Conservation (phyloP, 2,113 vertebrate species). For the Morone chrysops region DNA sequence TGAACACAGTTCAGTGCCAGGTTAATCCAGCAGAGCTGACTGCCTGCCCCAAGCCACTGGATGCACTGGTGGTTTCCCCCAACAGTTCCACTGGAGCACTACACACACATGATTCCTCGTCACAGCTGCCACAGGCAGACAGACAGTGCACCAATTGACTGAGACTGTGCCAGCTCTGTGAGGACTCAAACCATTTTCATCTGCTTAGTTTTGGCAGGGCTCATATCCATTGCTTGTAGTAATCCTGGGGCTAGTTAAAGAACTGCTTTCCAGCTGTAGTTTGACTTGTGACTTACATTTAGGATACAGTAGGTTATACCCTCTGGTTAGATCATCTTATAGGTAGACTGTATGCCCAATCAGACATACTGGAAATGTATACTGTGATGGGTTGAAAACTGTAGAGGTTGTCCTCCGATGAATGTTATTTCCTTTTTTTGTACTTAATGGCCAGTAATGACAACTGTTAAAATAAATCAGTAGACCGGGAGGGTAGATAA, state of each 20-base stretch:
- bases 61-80: slow-evolving; percentile 81
- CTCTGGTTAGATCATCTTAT: slow-evolving; percentile 47
- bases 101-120: slow-evolving; percentile 77
- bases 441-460: slow-evolving; percentile 76
- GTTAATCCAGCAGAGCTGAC: slow-evolving; percentile 74
- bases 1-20: slow-evolving; percentile 87
- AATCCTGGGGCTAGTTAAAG: slow-evolving; percentile 30
- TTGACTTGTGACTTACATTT: slow-evolving; percentile 49
- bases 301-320: slow-evolving; percentile 36
- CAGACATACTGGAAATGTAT: slow-evolving; percentile 55
- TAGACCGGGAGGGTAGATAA: slow-evolving; percentile 40
- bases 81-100: slow-evolving; percentile 81
- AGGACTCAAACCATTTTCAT: slow-evolving; percentile 26
- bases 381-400: slow-evolving; percentile 62
- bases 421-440: slow-evolving; percentile 54
- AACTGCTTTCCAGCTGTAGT: slow-evolving; percentile 57
- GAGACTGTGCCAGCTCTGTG: slow-evolving; percentile 38
- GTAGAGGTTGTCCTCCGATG: slow-evolving; percentile 42
- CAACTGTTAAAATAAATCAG: slow-evolving; percentile 47
- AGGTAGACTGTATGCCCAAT: slow-evolving; percentile 47
- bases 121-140: slow-evolving; percentile 57
- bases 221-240: slow-evolving; percentile 44
- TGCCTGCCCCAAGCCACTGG: slow-evolving; percentile 77
- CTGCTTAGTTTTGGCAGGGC: slow-evolving; percentile 35
- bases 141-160: slow-evolving; percentile 60